These are phyloP conservation scores for Desmophyllum pertusum DNA, from an alignment of 92 coral and sea anemone species.

Conservation along the genomic window DNA sequence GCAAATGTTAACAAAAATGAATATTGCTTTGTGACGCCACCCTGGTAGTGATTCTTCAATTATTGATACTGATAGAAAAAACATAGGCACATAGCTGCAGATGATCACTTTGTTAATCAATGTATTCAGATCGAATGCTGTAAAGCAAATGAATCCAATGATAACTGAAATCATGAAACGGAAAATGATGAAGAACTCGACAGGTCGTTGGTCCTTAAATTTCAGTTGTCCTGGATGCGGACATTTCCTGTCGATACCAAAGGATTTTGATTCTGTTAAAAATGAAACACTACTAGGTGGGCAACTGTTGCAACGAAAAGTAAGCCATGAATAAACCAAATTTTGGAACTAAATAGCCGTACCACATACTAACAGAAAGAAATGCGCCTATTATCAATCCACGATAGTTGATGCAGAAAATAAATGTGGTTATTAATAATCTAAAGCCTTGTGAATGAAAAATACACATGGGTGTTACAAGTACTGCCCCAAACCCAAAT, in stretches of 20 bases:
- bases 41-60: background rate
- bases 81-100: background rate
- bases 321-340: no score
- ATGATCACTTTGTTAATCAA: no score
- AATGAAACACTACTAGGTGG: background rate
- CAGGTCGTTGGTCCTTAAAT: background rate
- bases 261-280: background rate
- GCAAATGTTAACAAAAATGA: no score
- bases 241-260: background rate
- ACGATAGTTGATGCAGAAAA: background rate
- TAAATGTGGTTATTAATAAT: background rate
- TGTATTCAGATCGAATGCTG: background rate
- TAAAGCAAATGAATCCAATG: background rate
- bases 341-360: background rate
- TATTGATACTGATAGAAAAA: background rate
- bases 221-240: conserved; percentile 17
- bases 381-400: background rate
- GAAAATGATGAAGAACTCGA: background rate
- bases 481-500: background rate
- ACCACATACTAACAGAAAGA: background rate
- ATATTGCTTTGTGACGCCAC: background rate
- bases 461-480: background rate
- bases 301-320: background rate
- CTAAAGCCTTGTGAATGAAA: background rate
- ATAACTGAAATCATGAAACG: background rate